These are phyloP conservation scores for Chrysemys picta DNA, from an alignment of 2,113 vertebrate genomes.

Conservation along the genomic window DNA sequence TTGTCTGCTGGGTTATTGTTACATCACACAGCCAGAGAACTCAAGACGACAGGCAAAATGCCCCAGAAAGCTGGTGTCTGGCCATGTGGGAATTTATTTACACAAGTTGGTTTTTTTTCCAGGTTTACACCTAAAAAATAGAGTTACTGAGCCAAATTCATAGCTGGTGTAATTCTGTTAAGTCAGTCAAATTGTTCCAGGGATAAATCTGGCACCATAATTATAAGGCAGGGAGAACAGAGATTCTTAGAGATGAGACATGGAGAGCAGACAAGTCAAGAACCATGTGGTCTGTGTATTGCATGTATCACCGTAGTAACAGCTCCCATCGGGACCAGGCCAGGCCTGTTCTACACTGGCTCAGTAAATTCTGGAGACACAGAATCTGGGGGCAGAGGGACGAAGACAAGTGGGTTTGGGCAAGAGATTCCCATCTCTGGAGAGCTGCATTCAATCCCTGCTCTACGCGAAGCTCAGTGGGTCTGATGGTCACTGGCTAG, in stretches of 20 bases:
- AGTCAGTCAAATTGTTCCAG: background rate
- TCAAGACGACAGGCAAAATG: background rate
- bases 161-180: background rate
- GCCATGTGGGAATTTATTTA: background rate
- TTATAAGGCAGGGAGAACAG: background rate
- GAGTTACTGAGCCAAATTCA: background rate
- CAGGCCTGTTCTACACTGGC: background rate
- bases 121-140: background rate
- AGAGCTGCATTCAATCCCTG: background rate
- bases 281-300: background rate
- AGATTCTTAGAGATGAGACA: background rate
- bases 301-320: background rate
- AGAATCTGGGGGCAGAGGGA: background rate
- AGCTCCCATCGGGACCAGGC: background rate
- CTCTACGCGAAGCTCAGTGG: background rate
- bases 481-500: background rate
- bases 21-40: background rate
- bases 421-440: background rate
- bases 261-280: background rate
- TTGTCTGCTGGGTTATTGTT: background rate
- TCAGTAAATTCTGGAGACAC: background rate
- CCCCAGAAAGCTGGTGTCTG: background rate
- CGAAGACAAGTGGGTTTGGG: background rate
- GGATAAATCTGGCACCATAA: background rate
- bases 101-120: background rate